These are phyloP conservation scores for Syngnathus scovelli DNA, from an alignment of 2,113 vertebrate species.

Conservation along the genomic window DNA sequence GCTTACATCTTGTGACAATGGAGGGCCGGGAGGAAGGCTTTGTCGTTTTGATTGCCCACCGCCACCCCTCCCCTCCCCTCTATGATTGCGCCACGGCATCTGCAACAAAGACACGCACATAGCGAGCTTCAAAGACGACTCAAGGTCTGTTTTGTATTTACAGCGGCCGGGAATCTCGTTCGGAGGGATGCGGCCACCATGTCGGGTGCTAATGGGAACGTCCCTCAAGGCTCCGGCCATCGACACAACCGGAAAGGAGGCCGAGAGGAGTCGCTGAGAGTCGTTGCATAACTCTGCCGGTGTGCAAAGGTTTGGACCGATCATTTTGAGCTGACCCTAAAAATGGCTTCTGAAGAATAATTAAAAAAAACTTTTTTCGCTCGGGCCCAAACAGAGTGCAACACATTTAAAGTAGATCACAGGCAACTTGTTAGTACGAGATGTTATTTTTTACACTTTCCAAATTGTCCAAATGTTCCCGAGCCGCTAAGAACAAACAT, in stretches of 20 bases:
- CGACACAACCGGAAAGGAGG: slow-evolving; percentile 39
- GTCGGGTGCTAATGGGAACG: slow-evolving; percentile 13
- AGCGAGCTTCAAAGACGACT: slow-evolving; percentile 59
- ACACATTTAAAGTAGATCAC: slow-evolving; percentile 65
- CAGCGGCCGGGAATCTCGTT: slow-evolving; percentile 61
- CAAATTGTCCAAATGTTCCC: slow-evolving; percentile 62
- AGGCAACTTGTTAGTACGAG: slow-evolving; percentile 59
- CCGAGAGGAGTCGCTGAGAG: not conserved
- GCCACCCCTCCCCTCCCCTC: slow-evolving; percentile 63
- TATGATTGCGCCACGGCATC: slow-evolving; percentile 63
- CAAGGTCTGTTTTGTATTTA: slow-evolving; percentile 69
- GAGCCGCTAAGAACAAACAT: not conserved
- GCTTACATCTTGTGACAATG: slow-evolving; percentile 66
- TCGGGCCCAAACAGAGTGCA: slow-evolving; percentile 23
- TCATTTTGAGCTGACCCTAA: not conserved
- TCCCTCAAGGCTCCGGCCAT: slow-evolving; percentile 42
- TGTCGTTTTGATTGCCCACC: slow-evolving; percentile 65
- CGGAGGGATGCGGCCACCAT: not conserved
- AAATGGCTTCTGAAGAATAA: not conserved
- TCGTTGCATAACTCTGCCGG: too few species aligned
- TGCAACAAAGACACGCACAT: slow-evolving; percentile 59
- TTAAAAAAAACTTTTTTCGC: not conserved
- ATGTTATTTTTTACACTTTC: slow-evolving; percentile 64
- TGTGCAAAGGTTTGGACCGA: too few species aligned
- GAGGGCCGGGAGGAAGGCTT: slow-evolving; percentile 62